Evolutionary conservation across 2,797 vertebrate species (phyloP).

Genomic region (Lemur catta): DNA sequence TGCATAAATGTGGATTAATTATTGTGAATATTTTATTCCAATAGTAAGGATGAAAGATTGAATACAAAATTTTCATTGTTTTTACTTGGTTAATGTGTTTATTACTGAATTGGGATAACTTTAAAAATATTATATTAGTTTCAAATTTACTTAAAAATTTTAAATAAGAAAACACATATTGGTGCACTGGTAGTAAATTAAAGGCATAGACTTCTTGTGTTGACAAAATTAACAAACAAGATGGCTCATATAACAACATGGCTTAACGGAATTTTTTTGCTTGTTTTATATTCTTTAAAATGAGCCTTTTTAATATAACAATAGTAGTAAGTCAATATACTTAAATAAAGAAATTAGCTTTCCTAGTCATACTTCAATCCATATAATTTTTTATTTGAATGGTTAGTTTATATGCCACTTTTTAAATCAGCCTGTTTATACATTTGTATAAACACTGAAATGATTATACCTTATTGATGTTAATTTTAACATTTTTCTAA

Average conservation of each 20-base stretch:
- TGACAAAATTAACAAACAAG: conserved; percentile 15
- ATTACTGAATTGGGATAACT: not conserved
- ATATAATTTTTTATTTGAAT: conserved; percentile 60
- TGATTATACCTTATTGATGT: conserved; percentile 47
- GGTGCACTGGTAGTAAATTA: not conserved
- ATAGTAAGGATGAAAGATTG: not conserved
- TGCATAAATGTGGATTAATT: not conserved
- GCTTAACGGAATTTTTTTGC: not conserved
- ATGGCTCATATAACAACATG: not conserved
- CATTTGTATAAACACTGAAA: conserved; percentile 51
- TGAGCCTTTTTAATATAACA: not conserved
- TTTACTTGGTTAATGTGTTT: conserved; percentile 42
- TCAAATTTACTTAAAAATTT: conserved; percentile 14
- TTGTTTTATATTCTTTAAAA: conserved; percentile 36
- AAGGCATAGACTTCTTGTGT: not conserved
- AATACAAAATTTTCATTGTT: not conserved
- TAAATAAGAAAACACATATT: not conserved
- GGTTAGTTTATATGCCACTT: conserved; percentile 60
- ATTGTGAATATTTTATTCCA: conserved; percentile 29
- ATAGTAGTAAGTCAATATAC: conserved; percentile 2
- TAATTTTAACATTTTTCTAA: conserved; percentile 57
- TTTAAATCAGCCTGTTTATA: conserved; percentile 41
- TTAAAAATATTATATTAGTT: conserved; percentile 31
- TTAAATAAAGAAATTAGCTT: conserved; percentile 39
- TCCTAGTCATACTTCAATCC: conserved; percentile 20